Evolutionary conservation across 2,113 vertebrate genomes (phyloP).

Genomic region (Cygnus atratus): DNA sequence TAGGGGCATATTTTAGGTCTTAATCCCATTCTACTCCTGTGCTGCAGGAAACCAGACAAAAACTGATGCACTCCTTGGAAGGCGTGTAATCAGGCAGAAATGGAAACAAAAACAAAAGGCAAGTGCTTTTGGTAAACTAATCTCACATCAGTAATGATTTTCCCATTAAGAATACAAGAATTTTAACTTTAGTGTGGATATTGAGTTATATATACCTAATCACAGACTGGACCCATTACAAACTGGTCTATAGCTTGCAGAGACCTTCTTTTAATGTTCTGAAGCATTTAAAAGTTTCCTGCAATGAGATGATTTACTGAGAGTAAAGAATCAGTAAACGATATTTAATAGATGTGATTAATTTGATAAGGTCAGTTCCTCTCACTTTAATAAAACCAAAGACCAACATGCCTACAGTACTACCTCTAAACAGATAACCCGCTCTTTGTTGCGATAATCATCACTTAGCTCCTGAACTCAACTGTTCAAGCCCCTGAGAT

Average conservation of each 20-base stretch:
- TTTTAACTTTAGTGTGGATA: neutral
- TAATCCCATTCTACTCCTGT: neutral
- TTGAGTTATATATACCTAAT: neutral
- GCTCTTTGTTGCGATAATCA: neutral
- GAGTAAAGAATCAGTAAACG: neutral
- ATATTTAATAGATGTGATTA: neutral
- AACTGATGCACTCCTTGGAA: neutral
- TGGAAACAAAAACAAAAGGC: neutral
- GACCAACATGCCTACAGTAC: neutral
- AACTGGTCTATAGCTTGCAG: neutral
- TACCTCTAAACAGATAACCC: neutral
- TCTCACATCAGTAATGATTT: neutral
- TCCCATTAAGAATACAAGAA: neutral
- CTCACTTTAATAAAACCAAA: neutral
- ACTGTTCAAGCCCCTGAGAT: neutral
- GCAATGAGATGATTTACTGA: neutral
- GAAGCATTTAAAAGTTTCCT: neutral
- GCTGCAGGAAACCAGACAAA: neutral
- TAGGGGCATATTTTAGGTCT: neutral
- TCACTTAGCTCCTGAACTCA: neutral
- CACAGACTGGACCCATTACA: neutral
- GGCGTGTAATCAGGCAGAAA: neutral
- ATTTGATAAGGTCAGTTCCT: neutral
- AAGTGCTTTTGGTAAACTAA: neutral
- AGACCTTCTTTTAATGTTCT: neutral